Percentiles rank a stretch among this genome's conserved stretches.
Evolutionary conservation across 2,797 vertebrate species (phyloP).

Genomic region (Coranthus polyacanthus): DNA sequence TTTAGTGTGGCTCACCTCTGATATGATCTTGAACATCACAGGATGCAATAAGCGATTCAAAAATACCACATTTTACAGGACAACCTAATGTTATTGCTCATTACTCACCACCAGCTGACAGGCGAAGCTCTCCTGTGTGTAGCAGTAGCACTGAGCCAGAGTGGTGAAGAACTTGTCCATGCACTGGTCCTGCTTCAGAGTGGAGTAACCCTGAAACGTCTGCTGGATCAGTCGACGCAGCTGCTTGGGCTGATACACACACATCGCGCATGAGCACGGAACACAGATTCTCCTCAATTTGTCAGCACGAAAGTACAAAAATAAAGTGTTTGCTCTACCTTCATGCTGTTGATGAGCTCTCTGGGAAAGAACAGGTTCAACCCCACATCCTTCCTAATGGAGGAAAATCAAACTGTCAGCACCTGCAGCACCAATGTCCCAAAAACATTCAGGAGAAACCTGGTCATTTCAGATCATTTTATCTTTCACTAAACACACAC

Average conservation of each 20-base stretch:
- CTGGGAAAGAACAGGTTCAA: constrained; percentile 93
- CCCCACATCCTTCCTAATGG: constrained; percentile 91
- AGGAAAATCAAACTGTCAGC: constrained; percentile 15
- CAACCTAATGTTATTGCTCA: no score
- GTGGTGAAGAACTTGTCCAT: constrained; percentile 91
- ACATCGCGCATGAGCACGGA: background rate
- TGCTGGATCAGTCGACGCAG: constrained; percentile 94
- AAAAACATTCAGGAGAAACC: no score
- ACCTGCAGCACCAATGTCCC: no score
- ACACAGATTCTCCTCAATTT: background rate
- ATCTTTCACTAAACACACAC: no score
- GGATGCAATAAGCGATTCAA: no score
- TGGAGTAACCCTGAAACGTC: constrained; percentile 93
- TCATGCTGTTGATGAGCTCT: constrained; percentile 89
- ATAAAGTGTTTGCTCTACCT: constrained; percentile 64
- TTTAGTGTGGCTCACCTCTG: no score
- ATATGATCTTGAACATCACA: no score
- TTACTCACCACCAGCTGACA: constrained; percentile 93
- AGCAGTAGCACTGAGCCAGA: constrained; percentile 87
- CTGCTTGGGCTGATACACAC: constrained; percentile 86
- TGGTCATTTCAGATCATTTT: no score
- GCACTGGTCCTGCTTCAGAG: constrained; percentile 91
- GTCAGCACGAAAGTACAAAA: no score
- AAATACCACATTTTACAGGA: no score
- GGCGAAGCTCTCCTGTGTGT: constrained; percentile 91